Percentiles rank a stretch among this genome's conserved stretches.
phyloP scores from a whole-genome alignment of 2,797 vertebrate genomes.

The Epinephelus malabaricus region DNA sequence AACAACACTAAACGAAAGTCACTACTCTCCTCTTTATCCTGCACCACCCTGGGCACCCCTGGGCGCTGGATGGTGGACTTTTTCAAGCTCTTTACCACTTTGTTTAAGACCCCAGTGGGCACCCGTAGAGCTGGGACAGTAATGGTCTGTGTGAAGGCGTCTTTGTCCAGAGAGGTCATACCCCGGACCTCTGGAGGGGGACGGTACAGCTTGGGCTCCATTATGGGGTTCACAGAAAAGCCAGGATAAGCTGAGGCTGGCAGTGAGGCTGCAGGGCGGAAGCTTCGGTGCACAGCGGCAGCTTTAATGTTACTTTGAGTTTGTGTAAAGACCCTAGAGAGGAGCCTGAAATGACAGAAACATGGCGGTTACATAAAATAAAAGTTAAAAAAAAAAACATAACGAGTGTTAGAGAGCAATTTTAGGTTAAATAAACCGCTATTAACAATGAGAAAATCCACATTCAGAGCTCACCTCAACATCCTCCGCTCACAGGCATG shows the following conservation, averaged over 20 bases:
- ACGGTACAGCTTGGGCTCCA: constrained; percentile 84
- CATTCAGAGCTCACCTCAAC: constrained; percentile 77
- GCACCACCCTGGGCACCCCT: constrained; percentile 90
- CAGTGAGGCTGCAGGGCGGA: constrained; percentile 16
- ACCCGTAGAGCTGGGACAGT: constrained; percentile 91
- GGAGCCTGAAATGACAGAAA: constrained; percentile 54
- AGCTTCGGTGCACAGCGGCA: neutral
- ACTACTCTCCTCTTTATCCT: constrained; percentile 77
- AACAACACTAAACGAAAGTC: constrained; percentile 88
- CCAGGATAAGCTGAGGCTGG: constrained; percentile 2
- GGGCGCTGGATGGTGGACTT: constrained; percentile 89
- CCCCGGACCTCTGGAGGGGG: constrained; percentile 90
- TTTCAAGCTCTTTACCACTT: constrained; percentile 89
- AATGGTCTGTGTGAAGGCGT: constrained; percentile 91
- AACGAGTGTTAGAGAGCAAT: rapidly evolving
- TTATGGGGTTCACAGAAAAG: constrained; percentile 57
- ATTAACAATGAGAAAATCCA: neutral
- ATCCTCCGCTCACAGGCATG: constrained; percentile 68
- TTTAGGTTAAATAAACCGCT: neutral
- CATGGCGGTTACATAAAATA: neutral
- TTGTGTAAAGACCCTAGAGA: constrained; percentile 55
- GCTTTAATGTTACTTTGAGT: constrained; percentile 29
- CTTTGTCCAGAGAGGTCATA: constrained; percentile 91
- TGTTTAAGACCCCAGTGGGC: constrained; percentile 85
- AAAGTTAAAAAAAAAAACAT: neutral